phyloP scores from a whole-genome alignment of 2,113 vertebrate genomes.

The Vanacampus margaritifer region DNA sequence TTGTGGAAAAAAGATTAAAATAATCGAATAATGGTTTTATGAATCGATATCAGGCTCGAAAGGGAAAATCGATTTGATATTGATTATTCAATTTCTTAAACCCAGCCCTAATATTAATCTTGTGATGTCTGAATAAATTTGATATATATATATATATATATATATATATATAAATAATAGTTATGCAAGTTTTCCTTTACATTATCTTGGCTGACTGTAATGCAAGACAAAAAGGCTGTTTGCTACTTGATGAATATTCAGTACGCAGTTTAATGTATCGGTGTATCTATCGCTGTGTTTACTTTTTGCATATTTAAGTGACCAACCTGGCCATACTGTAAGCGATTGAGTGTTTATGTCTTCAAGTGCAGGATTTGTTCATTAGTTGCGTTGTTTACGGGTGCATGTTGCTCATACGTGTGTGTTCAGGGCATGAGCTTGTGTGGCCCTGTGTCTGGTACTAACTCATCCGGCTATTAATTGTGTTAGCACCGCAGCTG shows the following conservation, averaged over 20 bases:
- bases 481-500: slow-evolving; percentile 94
- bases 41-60: too few species aligned
- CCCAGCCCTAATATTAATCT: too few species aligned
- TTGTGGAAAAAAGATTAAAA: too few species aligned
- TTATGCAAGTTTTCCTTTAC: too few species aligned
- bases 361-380: slow-evolving; percentile 13
- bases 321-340: slow-evolving; percentile 5
- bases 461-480: slow-evolving; percentile 95
- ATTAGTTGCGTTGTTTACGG: slow-evolving; percentile 20
- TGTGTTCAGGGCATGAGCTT: slow-evolving; percentile 40
- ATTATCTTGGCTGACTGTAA: too few species aligned
- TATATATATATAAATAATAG: too few species aligned
- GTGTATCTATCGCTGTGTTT: background rate
- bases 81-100: too few species aligned
- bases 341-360: background rate
- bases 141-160: too few species aligned
- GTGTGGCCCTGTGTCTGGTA: slow-evolving; percentile 86
- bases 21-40: too few species aligned
- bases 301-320: background rate
- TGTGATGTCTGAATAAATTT: too few species aligned
- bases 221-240: background rate
- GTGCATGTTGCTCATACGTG: slow-evolving; percentile 25
- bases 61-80: too few species aligned
- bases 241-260: background rate
- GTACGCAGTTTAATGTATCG: background rate